Percentiles rank a stretch among this genome's conserved stretches.
phyloP scores from a whole-genome alignment of 2,113 vertebrate species.

The Charina bottae region DNA sequence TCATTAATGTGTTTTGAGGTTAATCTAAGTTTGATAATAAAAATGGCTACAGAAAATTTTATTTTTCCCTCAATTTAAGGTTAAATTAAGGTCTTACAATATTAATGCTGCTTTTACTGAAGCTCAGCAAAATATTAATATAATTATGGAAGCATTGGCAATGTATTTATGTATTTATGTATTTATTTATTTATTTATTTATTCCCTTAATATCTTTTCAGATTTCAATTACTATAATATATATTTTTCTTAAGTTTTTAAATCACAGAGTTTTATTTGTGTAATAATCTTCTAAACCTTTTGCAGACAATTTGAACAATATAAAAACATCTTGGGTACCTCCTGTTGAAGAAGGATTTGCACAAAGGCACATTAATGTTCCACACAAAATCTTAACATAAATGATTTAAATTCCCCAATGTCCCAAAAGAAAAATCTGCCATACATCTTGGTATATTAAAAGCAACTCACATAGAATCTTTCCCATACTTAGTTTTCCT shows the following conservation, averaged over 20 bases:
- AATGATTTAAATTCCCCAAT: background rate
- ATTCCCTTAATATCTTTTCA: constrained; percentile 25
- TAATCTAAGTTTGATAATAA: constrained; percentile 48
- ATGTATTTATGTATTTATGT: no score
- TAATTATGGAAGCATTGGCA: constrained; percentile 2
- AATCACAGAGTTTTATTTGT: background rate
- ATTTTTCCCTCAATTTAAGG: constrained; percentile 35
- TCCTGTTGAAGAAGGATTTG: background rate
- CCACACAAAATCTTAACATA: background rate
- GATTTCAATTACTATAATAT: background rate
- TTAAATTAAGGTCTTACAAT: background rate
- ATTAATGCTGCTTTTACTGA: constrained; percentile 38
- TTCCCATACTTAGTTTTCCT: background rate
- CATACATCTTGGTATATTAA: background rate
- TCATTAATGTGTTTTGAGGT: background rate
- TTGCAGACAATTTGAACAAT: background rate
- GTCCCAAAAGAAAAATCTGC: background rate
- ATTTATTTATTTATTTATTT: no score
- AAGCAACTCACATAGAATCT: background rate
- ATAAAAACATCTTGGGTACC: no score
- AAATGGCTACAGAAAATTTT: constrained; percentile 54
- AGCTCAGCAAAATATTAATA: constrained; percentile 40
- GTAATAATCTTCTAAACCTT: background rate
- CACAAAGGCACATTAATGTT: background rate
- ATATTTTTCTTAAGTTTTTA: background rate